Percentiles rank a stretch among this genome's conserved stretches.
Conservation (phyloP, 2,888 invertebrate genomes). For the Caenorhabditis uteleia region DNA sequence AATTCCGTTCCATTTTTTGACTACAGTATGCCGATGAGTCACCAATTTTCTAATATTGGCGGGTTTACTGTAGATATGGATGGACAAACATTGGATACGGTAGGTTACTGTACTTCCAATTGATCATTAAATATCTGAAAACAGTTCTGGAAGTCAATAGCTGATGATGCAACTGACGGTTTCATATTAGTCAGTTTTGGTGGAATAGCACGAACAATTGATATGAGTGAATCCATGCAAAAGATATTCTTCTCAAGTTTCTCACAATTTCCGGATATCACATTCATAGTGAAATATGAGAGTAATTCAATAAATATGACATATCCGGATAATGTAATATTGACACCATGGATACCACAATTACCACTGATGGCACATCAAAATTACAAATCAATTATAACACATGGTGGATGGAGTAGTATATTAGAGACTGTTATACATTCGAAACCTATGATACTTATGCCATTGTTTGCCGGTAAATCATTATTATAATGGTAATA, state of each 20-base stretch:
- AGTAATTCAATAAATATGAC: slow-evolving; percentile 8
- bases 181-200: slow-evolving; percentile 63
- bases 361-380: slow-evolving; percentile 56
- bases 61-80: slow-evolving; percentile 51
- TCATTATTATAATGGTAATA: too few species aligned
- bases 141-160: slow-evolving; percentile 52
- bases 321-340: slow-evolving; percentile 44
- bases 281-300: slow-evolving; percentile 60
- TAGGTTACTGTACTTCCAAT: background rate
- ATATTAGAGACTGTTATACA: slow-evolving; percentile 56
- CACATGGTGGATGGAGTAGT: slow-evolving; percentile 65
- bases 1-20: slow-evolving; percentile 61
- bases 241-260: slow-evolving; percentile 46
- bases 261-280: slow-evolving; percentile 48
- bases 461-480: slow-evolving; percentile 62
- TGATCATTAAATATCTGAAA: background rate
- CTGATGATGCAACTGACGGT: slow-evolving; percentile 39
- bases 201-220: slow-evolving; percentile 60
- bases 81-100: slow-evolving; percentile 16
- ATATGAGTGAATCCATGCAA: slow-evolving; percentile 53
- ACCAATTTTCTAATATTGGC: slow-evolving; percentile 51
- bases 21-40: slow-evolving; percentile 51
- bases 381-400: slow-evolving; percentile 59
- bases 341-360: slow-evolving; percentile 60
- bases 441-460: slow-evolving; percentile 59